phyloP scores from a whole-genome alignment of 2,888 invertebrate species.

The Zeuzera pyrina region DNA sequence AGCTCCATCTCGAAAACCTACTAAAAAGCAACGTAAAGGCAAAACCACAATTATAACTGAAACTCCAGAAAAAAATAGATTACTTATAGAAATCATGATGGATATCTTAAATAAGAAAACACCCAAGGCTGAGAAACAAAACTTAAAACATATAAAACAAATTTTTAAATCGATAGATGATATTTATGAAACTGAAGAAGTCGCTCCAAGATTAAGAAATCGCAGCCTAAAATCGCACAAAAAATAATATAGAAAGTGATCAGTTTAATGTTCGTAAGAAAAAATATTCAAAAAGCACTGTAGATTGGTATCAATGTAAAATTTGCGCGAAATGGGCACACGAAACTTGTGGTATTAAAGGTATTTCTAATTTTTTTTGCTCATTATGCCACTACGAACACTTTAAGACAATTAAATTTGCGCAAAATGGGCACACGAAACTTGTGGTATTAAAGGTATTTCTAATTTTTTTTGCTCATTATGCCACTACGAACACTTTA shows the following conservation, averaged over 20 bases:
- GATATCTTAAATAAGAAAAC: conserved; percentile 13
- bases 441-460: not conserved
- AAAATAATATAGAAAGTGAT: too few species aligned
- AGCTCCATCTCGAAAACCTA: conserved; percentile 9
- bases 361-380: too few species aligned
- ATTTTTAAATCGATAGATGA: not conserved
- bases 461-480: too few species aligned
- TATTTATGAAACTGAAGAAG: too few species aligned
- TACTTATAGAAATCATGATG: conserved; percentile 11
- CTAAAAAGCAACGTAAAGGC: conserved; percentile 8
- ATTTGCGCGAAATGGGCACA: too few species aligned
- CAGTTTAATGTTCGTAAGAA: not conserved
- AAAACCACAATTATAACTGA: conserved; percentile 11
- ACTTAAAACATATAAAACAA: conserved; percentile 14
- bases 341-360: too few species aligned
- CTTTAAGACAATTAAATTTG: too few species aligned
- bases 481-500: too few species aligned
- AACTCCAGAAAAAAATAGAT: conserved; percentile 8
- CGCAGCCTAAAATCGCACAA: too few species aligned
- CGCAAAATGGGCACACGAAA: conserved; percentile 1
- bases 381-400: too few species aligned
- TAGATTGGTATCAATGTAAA: not conserved
- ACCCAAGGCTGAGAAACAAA: too few species aligned
- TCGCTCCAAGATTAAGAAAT: too few species aligned
- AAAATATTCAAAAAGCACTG: not conserved